phyloP scores from a whole-genome alignment of 1,140 invertebrate genomes.

The Uloborus diversus region DNA sequence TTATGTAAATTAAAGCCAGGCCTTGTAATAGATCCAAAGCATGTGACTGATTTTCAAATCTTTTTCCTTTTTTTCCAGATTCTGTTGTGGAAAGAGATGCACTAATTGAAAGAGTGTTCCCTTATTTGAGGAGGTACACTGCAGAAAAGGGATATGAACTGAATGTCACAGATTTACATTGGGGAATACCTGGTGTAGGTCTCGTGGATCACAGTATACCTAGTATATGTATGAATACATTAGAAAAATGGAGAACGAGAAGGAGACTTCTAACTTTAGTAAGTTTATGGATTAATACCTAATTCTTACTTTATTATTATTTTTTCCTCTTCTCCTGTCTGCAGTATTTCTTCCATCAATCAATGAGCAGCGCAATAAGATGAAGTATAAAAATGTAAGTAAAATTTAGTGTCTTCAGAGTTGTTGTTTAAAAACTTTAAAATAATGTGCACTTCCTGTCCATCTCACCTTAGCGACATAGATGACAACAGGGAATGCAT shows the following conservation, averaged over 20 bases:
- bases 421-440: too few relatives aligned
- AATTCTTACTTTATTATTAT: too few relatives aligned
- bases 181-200: constrained; percentile 74
- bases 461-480: too few relatives aligned
- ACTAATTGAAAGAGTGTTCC: constrained; percentile 74
- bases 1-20: not conserved
- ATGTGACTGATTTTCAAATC: not conserved
- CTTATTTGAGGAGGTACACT: constrained; percentile 71
- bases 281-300: not conserved
- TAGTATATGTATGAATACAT: constrained; percentile 72
- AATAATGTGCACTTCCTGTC: too few relatives aligned
- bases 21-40: not conserved
- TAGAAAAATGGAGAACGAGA: constrained; percentile 47
- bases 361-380: too few relatives aligned
- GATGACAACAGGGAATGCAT: too few relatives aligned
- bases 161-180: constrained; percentile 76
- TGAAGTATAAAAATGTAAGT: too few relatives aligned
- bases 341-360: too few relatives aligned
- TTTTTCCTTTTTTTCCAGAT: constrained; percentile 59
- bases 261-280: constrained; percentile 48
- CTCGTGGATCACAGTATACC: constrained; percentile 77
- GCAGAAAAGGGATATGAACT: constrained; percentile 74
- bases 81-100: constrained; percentile 72
- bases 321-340: too few relatives aligned
- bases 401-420: too few relatives aligned